These are phyloP conservation scores for Orbicella faveolata DNA, from an alignment of 64 coral and sea anemone species.

Conservation along the genomic window DNA sequence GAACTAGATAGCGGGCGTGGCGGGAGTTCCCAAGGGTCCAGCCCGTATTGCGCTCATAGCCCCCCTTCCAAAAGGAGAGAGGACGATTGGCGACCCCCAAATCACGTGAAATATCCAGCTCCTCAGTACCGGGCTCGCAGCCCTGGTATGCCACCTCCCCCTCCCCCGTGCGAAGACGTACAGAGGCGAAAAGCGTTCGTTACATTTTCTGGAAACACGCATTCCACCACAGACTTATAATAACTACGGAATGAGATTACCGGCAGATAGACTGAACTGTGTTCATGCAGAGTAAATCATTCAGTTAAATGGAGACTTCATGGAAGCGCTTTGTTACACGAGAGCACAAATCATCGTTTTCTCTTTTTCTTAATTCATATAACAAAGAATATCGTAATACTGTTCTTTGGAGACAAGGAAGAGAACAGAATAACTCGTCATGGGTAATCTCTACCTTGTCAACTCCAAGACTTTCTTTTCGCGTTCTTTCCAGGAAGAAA, in stretches of 20 bases:
- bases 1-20: constrained; percentile 77
- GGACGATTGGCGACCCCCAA: not conserved
- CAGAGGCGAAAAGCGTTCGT: constrained; percentile 24
- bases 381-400: not conserved
- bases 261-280: not conserved
- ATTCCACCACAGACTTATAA: constrained; percentile 37
- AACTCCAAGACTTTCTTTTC: too few species aligned
- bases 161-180: constrained; percentile 41
- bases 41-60: constrained; percentile 44
- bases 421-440: not conserved
- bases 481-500: too few species aligned
- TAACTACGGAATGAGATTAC: too few species aligned
- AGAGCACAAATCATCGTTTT: not conserved
- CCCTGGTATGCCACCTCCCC: constrained; percentile 9
- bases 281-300: not conserved
- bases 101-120: not conserved
- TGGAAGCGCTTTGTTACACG: too few species aligned
- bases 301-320: too few species aligned
- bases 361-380: not conserved
- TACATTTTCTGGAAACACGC: constrained; percentile 23
- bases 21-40: constrained; percentile 53
- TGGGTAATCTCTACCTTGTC: too few species aligned
- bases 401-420: not conserved
- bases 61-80: not conserved
- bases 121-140: not conserved